Conservation (phyloP, 2,797 vertebrate species). For the Enteromius anoplus region DNA sequence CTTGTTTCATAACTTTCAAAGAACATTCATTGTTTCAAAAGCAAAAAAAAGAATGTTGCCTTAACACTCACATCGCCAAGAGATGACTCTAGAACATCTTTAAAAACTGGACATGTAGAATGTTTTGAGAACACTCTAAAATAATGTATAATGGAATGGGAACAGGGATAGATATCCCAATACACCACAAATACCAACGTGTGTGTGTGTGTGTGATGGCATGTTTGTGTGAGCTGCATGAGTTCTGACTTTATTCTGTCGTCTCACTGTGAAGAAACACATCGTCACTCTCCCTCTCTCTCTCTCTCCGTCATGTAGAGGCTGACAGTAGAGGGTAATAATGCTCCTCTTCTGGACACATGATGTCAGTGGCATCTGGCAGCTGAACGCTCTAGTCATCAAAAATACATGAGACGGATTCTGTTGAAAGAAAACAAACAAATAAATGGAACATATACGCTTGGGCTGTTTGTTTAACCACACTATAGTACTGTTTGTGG, state of each 20-base stretch:
- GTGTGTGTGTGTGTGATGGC: neutral
- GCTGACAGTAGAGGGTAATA: too few relatives aligned
- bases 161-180: too few relatives aligned
- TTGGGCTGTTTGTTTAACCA: neutral
- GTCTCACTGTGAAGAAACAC: constrained; percentile 54
- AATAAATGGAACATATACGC: neutral
- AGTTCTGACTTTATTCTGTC: constrained; percentile 60
- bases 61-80: too few relatives aligned
- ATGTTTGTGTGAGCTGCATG: constrained; percentile 57
- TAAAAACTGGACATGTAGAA: too few relatives aligned
- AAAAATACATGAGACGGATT: constrained; percentile 6
- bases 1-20: too few relatives aligned
- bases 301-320: neutral
- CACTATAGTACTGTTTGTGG: neutral
- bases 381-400: neutral
- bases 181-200: too few relatives aligned
- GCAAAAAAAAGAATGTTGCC: too few relatives aligned
- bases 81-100: too few relatives aligned
- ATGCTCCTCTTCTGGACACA: neutral
- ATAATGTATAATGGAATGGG: too few relatives aligned
- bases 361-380: constrained; percentile 8
- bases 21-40: too few relatives aligned
- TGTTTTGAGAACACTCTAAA: too few relatives aligned
- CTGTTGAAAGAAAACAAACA: neutral
- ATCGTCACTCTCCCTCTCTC: neutral